Conservation (phyloP, 1,140 invertebrate species). For the Zaprionus camerounensis region DNA sequence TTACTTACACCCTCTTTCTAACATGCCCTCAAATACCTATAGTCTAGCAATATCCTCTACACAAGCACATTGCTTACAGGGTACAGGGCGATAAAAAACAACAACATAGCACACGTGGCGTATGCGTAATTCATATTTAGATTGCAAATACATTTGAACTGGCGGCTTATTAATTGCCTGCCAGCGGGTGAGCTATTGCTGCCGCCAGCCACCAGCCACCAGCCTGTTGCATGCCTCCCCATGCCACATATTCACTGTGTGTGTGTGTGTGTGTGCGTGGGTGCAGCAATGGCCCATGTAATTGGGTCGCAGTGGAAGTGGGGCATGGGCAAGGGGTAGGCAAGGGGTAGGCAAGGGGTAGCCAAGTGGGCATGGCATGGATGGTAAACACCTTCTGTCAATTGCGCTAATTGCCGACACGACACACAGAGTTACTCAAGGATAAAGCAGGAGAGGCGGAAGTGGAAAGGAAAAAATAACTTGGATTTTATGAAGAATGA, state of each 20-base stretch:
- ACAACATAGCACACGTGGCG: conserved; percentile 9
- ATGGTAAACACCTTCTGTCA: conserved; percentile 24
- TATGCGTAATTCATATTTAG: conserved; percentile 50
- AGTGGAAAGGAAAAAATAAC: not conserved
- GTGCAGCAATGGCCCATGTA: conserved; percentile 31
- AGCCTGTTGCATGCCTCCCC: conserved; percentile 8
- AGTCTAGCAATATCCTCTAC: not conserved
- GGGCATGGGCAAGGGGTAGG: conserved; percentile 1
- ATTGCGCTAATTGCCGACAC: conserved; percentile 43
- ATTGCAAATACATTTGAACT: conserved; percentile 45
- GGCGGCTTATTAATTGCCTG: conserved; percentile 46
- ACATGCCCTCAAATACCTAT: not conserved
- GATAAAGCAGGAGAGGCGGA: conserved; percentile 1
- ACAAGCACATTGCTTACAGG: not conserved
- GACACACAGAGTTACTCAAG: not conserved
- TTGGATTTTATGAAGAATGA: not conserved
- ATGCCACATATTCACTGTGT: conserved; percentile 1
- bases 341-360: conserved; percentile 9
- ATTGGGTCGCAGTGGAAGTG: conserved; percentile 47
- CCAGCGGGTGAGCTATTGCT: conserved; percentile 25
- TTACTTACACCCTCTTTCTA: not conserved
- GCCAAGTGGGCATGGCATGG: conserved; percentile 2
- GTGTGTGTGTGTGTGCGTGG: conserved; percentile 16
- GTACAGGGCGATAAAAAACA: not conserved
- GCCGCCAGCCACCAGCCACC: not conserved